Evolutionary conservation across 2,797 vertebrate genomes (phyloP).

Genomic region (Lagodon rhomboides): DNA sequence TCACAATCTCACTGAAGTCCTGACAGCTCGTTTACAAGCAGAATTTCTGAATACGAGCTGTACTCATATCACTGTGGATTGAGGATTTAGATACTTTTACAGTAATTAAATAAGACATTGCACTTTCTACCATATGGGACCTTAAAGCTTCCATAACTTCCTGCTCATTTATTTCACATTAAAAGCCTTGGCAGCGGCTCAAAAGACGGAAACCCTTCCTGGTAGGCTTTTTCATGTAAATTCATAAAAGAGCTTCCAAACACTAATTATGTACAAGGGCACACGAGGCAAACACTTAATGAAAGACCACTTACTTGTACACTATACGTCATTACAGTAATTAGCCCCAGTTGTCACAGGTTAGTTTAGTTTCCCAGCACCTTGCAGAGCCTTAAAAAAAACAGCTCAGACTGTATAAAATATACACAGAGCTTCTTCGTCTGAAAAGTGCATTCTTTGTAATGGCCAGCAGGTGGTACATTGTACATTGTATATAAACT

Average conservation of each 20-base stretch:
- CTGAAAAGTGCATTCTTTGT: neutral
- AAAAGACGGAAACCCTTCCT: neutral
- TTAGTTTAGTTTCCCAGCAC: neutral
- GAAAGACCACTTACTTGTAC: neutral
- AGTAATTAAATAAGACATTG: no score
- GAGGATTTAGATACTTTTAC: no score
- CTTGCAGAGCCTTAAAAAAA: neutral
- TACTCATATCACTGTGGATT: no score
- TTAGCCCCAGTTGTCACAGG: neutral
- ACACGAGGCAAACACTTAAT: neutral
- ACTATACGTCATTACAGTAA: neutral
- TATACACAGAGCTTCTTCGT: no score
- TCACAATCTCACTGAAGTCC: no score
- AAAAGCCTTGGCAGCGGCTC: neutral
- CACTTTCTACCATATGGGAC: no score
- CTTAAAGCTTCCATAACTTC: neutral
- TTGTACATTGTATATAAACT: no score
- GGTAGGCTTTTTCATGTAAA: neutral
- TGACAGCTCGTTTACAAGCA: no score
- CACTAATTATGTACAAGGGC: neutral
- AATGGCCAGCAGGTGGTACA: no score
- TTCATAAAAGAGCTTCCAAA: neutral
- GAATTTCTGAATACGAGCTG: no score
- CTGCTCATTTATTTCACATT: neutral
- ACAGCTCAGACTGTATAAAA: no score